Percentiles rank a stretch among this genome's conserved stretches.
Conservation (phyloP, 1,140 invertebrate genomes). For the Drosophila cardini region DNA sequence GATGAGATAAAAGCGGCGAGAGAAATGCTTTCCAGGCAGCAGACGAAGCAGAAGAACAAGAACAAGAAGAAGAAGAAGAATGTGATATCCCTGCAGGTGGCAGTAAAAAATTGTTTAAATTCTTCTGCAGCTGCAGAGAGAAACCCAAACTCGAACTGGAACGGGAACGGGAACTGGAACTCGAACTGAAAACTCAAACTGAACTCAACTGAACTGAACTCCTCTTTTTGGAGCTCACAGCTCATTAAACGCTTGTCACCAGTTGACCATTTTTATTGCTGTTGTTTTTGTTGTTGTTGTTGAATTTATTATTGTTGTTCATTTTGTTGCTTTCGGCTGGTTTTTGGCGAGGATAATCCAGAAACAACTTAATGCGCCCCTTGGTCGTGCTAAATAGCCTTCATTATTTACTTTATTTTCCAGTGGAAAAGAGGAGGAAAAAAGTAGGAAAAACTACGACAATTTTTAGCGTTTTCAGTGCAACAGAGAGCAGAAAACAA, state of each 20-base stretch:
- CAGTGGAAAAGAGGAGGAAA: conserved; percentile 10
- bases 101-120: conserved; percentile 80
- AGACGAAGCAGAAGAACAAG: not conserved
- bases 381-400: conserved; percentile 76
- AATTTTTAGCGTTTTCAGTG: conserved; percentile 49
- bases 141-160: too few relatives aligned
- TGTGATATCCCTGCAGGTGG: conserved; percentile 71
- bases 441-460: conserved; percentile 42
- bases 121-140: conserved; percentile 25
- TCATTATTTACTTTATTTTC: conserved; percentile 77
- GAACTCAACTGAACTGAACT: not conserved
- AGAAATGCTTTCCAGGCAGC: conserved; percentile 38
- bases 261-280: conserved; percentile 35
- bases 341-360: conserved; percentile 60
- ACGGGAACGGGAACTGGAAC: too few relatives aligned
- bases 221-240: conserved; percentile 47
- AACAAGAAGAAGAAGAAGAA: conserved; percentile 44
- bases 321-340: conserved; percentile 24
- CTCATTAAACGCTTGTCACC: conserved; percentile 75
- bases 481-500: conserved; percentile 17
- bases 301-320: too few relatives aligned
- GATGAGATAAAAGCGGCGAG: conserved; percentile 28
- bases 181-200: too few relatives aligned
- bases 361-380: conserved; percentile 71
- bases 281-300: conserved; percentile 40